A percentile compares a stretch with the other conserved stretches of the same genome.
Evolutionary conservation across 2,113 vertebrate species (phyloP).

Genomic region (Manacus vitellinus): DNA sequence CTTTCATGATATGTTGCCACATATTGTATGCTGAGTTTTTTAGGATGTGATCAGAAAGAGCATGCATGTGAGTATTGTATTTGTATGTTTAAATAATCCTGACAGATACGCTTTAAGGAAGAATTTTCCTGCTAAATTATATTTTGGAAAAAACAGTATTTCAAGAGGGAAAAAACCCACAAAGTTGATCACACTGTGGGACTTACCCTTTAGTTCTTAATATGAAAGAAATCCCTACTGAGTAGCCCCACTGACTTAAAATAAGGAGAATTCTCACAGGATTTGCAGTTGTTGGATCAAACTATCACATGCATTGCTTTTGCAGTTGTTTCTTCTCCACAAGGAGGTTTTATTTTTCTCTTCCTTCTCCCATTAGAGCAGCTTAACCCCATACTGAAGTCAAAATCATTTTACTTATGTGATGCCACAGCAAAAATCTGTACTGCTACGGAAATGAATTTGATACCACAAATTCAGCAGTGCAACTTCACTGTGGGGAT

Average conservation of each 20-base stretch:
- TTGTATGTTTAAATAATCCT: neutral
- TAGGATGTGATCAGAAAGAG: neutral
- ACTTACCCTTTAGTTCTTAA: neutral
- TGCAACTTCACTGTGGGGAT: conserved; percentile 20
- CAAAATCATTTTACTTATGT: conserved; percentile 4
- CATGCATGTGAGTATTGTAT: accelerated
- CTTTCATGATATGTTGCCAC: neutral
- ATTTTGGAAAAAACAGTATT: neutral
- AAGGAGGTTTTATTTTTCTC: neutral
- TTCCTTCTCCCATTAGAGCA: neutral
- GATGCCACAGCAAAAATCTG: conserved; percentile 1
- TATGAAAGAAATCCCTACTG: neutral
- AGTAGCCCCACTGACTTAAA: neutral
- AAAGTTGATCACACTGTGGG: neutral
- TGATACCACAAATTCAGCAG: conserved; percentile 1
- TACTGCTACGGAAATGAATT: conserved; percentile 28
- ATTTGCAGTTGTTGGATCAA: neutral
- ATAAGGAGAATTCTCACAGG: neutral
- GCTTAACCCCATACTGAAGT: conserved; percentile 28
- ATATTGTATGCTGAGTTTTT: neutral
- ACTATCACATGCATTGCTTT: neutral
- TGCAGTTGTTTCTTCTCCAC: neutral
- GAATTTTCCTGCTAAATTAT: neutral
- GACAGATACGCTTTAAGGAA: neutral
- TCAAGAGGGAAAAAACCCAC: neutral